Evolutionary conservation across 2,797 vertebrate genomes (phyloP).

Genomic region (Taeniopygia guttata): DNA sequence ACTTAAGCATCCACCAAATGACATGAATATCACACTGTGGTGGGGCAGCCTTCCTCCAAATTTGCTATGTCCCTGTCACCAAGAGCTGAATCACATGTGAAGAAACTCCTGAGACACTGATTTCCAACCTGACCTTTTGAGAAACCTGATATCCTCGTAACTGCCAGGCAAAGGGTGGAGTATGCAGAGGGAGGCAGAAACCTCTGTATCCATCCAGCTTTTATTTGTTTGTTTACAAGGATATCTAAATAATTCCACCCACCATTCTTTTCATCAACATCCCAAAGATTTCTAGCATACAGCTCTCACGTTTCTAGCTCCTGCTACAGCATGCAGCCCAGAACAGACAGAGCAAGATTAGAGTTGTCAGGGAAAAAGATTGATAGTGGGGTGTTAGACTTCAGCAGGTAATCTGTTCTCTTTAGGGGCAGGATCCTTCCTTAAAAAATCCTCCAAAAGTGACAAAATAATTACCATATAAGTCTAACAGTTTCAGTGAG

Average conservation of each 20-base stretch:
- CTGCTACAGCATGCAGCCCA: not conserved
- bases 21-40: not conserved
- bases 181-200: not conserved
- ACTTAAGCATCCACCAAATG: not conserved
- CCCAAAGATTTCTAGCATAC: not conserved
- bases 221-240: slow-evolving; percentile 24
- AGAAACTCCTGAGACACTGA: not conserved
- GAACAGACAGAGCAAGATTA: not conserved
- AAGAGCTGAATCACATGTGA: not conserved
- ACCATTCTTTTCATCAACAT: not conserved
- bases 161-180: not conserved
- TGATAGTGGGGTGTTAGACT: rapidly evolving
- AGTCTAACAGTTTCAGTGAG: not conserved
- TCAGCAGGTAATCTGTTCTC: not conserved
- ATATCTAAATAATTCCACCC: not conserved
- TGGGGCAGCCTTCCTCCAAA: not conserved
- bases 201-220: not conserved
- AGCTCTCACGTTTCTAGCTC: not conserved
- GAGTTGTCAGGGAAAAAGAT: not conserved
- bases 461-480: not conserved
- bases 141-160: not conserved
- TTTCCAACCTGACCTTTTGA: not conserved
- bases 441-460: not conserved
- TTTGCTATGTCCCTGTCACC: not conserved
- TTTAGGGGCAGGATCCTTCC: not conserved